Evolutionary conservation across 2,797 vertebrate species (phyloP), one percentile per base, ranked within the genome.

Genomic region (Typhlichthys eigenmanni): DNA sequence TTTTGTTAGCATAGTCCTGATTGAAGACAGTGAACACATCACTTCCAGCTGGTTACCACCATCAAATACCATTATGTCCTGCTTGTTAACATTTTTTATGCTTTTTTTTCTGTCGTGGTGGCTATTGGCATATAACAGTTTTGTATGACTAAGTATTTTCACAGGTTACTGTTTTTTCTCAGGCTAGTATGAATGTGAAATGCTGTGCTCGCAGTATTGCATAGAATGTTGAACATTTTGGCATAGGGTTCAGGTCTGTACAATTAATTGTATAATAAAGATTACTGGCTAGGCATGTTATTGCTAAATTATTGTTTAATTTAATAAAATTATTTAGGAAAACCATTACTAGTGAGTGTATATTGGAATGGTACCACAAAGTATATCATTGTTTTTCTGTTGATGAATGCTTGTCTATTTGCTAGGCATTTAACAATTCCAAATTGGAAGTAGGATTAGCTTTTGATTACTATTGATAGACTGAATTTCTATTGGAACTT

Each of bases 211-310:
- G 50, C 50, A 46, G n/a, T 16, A 32, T 7, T 46, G 16, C 48
- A 8, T 46, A 45, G 38, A 4, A 34, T 53, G 52, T 63, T 47
- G 56, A 4, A 55, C 55, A 47, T 58, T 58, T 11, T 58, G 64
- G 53, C 53, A 17, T 24, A 49, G 29, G 45, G 24, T 49, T 32
- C 19, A 46, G 9, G 7, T 5, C 17, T 13, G 16, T 46, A 48
- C 3, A 43, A 43, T 43, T 10, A 43, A 43, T 43, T 43, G 8
- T 43, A 43, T 43, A 43, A 43, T 43, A 2, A 6, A 43, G 38
- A 43, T 43, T 43, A 1, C 24, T 29, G 24, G 24, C 24, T 29
- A 29, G 24, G 24, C 38, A 43, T 8, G 38, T 43, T 43, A 43
- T 43, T 43, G 38, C 38, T 8, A 9, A 43, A 10, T 43, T 10